Conservation (phyloP, 1,140 invertebrate genomes). For the Cherax quadricarinatus region DNA sequence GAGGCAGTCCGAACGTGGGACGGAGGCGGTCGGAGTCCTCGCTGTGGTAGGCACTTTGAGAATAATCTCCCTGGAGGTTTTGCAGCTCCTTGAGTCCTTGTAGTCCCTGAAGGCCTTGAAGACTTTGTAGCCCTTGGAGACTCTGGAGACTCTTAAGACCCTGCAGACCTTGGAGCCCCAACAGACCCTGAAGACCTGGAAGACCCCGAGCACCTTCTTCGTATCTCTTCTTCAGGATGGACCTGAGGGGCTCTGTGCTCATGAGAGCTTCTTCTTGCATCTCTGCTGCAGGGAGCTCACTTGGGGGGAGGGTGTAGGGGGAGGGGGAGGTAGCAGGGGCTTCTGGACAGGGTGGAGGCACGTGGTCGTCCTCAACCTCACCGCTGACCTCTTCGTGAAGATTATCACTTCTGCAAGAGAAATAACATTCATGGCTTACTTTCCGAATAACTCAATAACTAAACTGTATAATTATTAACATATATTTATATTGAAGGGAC, state of each 20-base stretch:
- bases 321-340: slow-evolving; percentile 12
- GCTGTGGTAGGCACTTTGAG: slow-evolving; percentile 52
- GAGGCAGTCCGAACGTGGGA: slow-evolving; percentile 35
- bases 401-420: not conserved
- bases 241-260: slow-evolving; percentile 37
- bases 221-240: slow-evolving; percentile 62
- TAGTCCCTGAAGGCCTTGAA: slow-evolving; percentile 22
- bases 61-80: slow-evolving; percentile 39
- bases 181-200: slow-evolving; percentile 37
- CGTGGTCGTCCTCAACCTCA: not conserved
- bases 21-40: slow-evolving; percentile 53
- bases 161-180: slow-evolving; percentile 36
- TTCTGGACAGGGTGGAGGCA: slow-evolving; percentile 43
- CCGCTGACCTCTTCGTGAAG: slow-evolving; percentile 13
- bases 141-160: slow-evolving; percentile 34
- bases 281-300: not conserved
- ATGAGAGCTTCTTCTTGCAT: slow-evolving; percentile 2
- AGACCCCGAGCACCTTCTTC: slow-evolving; percentile 46
- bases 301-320: not conserved
- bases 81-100: slow-evolving; percentile 2
- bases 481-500: no score
- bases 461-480: no score
- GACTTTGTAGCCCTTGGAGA: not conserved
- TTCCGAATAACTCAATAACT: no score
- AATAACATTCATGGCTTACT: no score